Base-by-base conservation (phyloP, 2,888 invertebrate genomes). In the Cheilosia scutellata region DNA sequence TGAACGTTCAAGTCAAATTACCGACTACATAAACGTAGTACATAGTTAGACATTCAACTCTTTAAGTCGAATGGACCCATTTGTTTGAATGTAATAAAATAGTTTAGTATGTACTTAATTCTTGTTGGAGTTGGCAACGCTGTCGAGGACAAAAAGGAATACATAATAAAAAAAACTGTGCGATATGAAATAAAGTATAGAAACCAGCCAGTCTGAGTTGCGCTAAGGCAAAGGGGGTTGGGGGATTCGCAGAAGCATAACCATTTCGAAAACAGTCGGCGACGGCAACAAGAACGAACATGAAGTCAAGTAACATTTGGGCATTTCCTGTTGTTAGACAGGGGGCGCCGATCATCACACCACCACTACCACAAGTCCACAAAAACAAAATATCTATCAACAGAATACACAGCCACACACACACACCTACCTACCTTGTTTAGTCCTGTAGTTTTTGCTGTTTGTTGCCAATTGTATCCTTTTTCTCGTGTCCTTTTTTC, bases 391-490 rank as follows among this genome's bases (percentile, higher is more conserved):
- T 37, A 51, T 66, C 49, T 70, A 68, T 33, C 20, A 60, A 74
- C 27, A 25, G 27, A 4, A 51, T 20, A 68, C 60, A 20, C 31
- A 33, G 47, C 57, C 58, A 44, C 57, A 25, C 57, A 60, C 65
- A 58, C 58, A 44, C 57, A 25, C 57, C 55, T 60, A 58, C 60
- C 47, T 77, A 66, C 72, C 60, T 78, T 60, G 55, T 42, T 57
- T 49, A 16, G 25, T 42, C 60, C 60, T 20, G 33, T n/a, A n/a
- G 44, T 42, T 72, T 68, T 62, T 58, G 53, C 53, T 31, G 55
- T 65, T 82, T 74, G 68, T 74, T 74, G 66, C 75, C 77, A 77
- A 83, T 78, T 78, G 68, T 83, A 77, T 82, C 77, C 77, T 82
- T 51, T 72, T 77, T 53, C 20, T 72, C 40, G 37, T 65, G 20